These are phyloP conservation scores for Emydura subglobosa DNA, from an alignment of 2,113 vertebrate genomes.

Conservation along the genomic window DNA sequence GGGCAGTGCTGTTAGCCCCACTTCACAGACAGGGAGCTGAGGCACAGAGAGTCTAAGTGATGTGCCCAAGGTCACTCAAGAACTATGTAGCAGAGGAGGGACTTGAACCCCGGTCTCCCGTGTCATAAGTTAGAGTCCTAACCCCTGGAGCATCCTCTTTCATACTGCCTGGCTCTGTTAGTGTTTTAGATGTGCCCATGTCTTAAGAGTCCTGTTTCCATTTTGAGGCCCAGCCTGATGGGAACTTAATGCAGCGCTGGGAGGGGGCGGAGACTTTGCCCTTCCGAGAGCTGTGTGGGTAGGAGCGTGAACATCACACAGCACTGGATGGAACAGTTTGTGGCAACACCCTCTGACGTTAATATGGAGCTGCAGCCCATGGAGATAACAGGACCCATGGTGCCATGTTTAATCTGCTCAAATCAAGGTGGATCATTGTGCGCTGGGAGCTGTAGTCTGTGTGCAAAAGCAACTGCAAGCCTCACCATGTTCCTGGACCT, in stretches of 20 bases:
- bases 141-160: neutral
- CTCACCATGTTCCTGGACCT: neutral
- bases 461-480: neutral
- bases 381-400: neutral
- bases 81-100: neutral
- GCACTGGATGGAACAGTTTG: neutral
- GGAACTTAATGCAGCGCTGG: accelerated
- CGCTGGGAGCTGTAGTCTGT: neutral
- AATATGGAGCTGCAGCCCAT: neutral
- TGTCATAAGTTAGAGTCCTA: neutral
- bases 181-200: no score
- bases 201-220: neutral
- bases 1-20: neutral
- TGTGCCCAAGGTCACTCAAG: neutral
- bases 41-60: neutral
- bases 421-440: accelerated
- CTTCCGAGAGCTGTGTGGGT: neutral
- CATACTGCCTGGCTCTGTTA: neutral
- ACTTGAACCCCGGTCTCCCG: neutral
- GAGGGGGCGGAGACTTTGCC: neutral
- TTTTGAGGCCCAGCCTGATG: neutral
- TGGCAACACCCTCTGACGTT: accelerated
- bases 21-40: neutral
- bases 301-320: neutral
- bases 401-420: neutral